phyloP scores from a whole-genome alignment of 2,888 invertebrate species.

The Hemistola chrysoprasaria region DNA sequence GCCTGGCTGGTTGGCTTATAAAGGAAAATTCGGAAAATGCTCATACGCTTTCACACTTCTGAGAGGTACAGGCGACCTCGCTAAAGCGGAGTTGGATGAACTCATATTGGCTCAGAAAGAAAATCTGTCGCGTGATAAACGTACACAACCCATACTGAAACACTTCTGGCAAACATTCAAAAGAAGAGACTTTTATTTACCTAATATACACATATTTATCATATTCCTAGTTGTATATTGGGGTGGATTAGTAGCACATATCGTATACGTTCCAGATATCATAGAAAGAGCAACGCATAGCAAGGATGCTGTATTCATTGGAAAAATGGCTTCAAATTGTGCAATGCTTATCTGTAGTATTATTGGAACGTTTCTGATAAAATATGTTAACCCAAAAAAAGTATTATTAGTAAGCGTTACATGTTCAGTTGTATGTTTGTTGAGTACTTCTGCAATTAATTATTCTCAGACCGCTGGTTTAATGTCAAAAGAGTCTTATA shows the following conservation, averaged over 20 bases:
- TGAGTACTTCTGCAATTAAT: constrained; percentile 4
- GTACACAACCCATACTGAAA: not conserved
- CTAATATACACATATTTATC: constrained; percentile 12
- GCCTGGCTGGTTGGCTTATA: constrained; percentile 34
- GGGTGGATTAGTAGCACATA: constrained; percentile 12
- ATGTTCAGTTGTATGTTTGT: not conserved
- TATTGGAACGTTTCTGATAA: constrained; percentile 3
- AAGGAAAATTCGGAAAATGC: constrained; percentile 28
- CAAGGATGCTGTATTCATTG: constrained; percentile 6
- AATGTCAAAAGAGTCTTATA: constrained; percentile 13
- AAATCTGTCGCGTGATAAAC: not conserved
- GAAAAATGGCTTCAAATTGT: constrained; percentile 7
- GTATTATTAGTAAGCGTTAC: constrained; percentile 2
- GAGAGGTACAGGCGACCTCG: constrained; percentile 24
- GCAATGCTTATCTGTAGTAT: constrained; percentile 4
- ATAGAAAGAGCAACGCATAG: constrained; percentile 10
- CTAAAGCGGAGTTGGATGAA: constrained; percentile 25
- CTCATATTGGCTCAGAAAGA: constrained; percentile 24
- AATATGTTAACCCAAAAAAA: constrained; percentile 7
- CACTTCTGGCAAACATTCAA: constrained; percentile 7
- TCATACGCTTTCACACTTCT: constrained; percentile 24
- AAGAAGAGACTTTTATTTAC: constrained; percentile 18
- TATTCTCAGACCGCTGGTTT: constrained; percentile 12
- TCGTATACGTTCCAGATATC: constrained; percentile 12
- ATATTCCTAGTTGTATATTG: constrained; percentile 11